These are phyloP conservation scores for Drosophila lacteicornis DNA, from an alignment of 1,140 invertebrate species.

Conservation along the genomic window DNA sequence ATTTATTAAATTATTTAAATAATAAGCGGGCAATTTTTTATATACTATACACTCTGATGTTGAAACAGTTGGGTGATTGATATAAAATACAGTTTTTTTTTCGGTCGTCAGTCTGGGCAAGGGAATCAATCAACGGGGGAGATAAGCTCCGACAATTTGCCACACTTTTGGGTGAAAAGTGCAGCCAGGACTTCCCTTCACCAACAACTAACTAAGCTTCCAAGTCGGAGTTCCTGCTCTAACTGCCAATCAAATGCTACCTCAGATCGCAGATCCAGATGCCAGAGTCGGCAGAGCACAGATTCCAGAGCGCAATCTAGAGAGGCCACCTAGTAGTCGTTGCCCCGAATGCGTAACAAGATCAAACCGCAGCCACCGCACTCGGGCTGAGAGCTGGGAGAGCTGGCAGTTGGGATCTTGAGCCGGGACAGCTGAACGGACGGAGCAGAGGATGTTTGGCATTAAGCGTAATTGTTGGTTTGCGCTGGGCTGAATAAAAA, in stretches of 20 bases:
- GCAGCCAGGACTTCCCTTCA: slow-evolving; percentile 9
- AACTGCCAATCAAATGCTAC: slow-evolving; percentile 65
- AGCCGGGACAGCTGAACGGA: slow-evolving; percentile 20
- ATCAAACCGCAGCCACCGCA: slow-evolving; percentile 80
- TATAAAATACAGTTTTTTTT: slow-evolving; percentile 42
- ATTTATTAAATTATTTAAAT: slow-evolving; percentile 78
- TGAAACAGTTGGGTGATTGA: slow-evolving; percentile 46
- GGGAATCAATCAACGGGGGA: slow-evolving; percentile 38
- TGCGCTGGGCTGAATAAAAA: slow-evolving; percentile 55
- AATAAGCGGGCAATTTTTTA: slow-evolving; percentile 49
- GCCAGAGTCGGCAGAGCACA: slow-evolving; percentile 16
- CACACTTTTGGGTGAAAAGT: slow-evolving; percentile 46
- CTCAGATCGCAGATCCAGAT: slow-evolving; percentile 47
- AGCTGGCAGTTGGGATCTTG: not conserved
- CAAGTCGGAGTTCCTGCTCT: slow-evolving; percentile 16
- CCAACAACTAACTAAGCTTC: slow-evolving; percentile 3
- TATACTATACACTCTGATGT: slow-evolving; percentile 14
- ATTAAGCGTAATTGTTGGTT: slow-evolving; percentile 81
- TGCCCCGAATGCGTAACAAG: slow-evolving; percentile 75
- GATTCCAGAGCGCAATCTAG: slow-evolving; percentile 34
- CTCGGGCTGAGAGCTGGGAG: not conserved
- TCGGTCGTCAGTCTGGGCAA: not conserved
- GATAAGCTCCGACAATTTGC: slow-evolving; percentile 26
- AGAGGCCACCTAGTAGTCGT: slow-evolving; percentile 55
- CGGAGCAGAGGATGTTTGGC: slow-evolving; percentile 75